Evolutionary conservation across 1,140 invertebrate genomes (phyloP).

Genomic region (Leptestheria dahalacensis): DNA sequence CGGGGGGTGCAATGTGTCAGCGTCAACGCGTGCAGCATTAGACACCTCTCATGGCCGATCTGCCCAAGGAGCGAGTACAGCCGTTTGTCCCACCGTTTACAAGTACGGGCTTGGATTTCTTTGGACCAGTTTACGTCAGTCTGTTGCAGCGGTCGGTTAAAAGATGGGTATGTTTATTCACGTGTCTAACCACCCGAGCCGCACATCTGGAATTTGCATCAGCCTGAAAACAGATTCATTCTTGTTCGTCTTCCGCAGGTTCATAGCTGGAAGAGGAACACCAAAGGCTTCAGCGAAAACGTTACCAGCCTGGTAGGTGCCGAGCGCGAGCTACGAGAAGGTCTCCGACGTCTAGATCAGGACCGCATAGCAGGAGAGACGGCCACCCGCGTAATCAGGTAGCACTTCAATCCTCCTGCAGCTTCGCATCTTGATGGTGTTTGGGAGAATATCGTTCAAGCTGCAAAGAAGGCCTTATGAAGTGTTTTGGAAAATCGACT

Average conservation of each 20-base stretch:
- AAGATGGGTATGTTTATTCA: slow-evolving; percentile 17
- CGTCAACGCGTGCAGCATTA: too few relatives aligned
- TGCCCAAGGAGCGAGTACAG: neutral
- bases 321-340: neutral
- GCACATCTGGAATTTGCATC: slow-evolving; percentile 20
- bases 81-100: slow-evolving; percentile 13
- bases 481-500: slow-evolving; percentile 4
- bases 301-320: slow-evolving; percentile 16
- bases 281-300: slow-evolving; percentile 16
- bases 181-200: slow-evolving; percentile 18
- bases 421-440: slow-evolving; percentile 19
- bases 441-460: slow-evolving; percentile 21
- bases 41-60: slow-evolving; percentile 9
- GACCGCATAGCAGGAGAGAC: neutral
- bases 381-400: slow-evolving; percentile 16
- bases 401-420: slow-evolving; percentile 18
- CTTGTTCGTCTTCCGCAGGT: slow-evolving; percentile 12
- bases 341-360: neutral
- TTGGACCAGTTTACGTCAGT: slow-evolving; percentile 19
- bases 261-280: slow-evolving; percentile 11
- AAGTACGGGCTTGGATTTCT: slow-evolving; percentile 20
- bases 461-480: neutral
- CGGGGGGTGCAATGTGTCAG: too few relatives aligned
- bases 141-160: slow-evolving; percentile 7
- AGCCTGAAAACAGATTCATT: slow-evolving; percentile 14